Evolutionary conservation across 2,797 vertebrate species (phyloP), one percentile per base, ranked within the genome.

Genomic region (Okamejei kenojei): DNA sequence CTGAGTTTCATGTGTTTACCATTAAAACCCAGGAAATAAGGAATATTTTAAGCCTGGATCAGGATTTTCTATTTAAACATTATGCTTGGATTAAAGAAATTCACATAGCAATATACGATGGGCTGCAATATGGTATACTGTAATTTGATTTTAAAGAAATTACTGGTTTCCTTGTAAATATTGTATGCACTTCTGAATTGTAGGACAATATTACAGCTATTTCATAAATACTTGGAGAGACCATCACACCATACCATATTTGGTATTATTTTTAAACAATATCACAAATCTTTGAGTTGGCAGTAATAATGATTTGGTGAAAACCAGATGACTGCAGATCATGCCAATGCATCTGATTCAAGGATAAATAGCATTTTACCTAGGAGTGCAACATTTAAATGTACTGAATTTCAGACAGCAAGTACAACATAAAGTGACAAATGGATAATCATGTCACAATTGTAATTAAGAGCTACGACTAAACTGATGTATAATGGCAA

Each of bases 261-360:
- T 88, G n/a, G n/a, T 19, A 88, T 32, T 68, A 88, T 88, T 88
- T 88, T 88, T 65, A 26, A 73, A 73, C 23, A 92, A 54, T 54
- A n/a, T 92, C 10, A 38, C 35, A 73, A 26, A 29, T 54, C 71
- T 23, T 92, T 58, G 10, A 35, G 19, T 74, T 91, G 90, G 23
- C 32, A 74, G 35, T 23, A 74, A 54, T 7, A 91, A 74, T 45
- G 7, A 54, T 76, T 92, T 58, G 26, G 15, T 29, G 71, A 35
- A 92, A 76, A 92, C 2, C 45, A 92, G 35, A 76, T 76, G 71
- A 92, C 90, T 54, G 23, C 35, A 15, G 68, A 38, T 38, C 26
- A n/a, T 13, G 26, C 84, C 81, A 88, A 3, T 68, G n/a, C 21
- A 88, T 65, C 61, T 17, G 13, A 32, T 65, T 88, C 71, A 74